phyloP scores from a whole-genome alignment of 2,888 invertebrate genomes.

The Oscheius sp. region DNA sequence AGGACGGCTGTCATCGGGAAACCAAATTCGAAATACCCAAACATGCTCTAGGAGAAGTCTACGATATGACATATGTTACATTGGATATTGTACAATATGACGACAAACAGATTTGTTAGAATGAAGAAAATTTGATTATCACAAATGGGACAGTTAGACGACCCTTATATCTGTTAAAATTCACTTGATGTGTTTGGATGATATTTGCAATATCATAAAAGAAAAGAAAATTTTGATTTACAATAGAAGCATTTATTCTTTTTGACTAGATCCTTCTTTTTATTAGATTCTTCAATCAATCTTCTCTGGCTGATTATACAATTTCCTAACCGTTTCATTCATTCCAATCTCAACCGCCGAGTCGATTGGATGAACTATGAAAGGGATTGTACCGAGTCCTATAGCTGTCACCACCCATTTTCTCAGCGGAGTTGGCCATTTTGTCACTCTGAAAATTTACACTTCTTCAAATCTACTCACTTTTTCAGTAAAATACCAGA shows the following conservation, averaged over 20 bases:
- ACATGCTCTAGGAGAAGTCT: conserved; percentile 38
- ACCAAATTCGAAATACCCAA: conserved; percentile 34
- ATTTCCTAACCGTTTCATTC: conserved; percentile 59
- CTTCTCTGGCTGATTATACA: conserved; percentile 34
- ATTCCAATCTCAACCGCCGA: conserved; percentile 75
- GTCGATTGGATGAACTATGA: conserved; percentile 92
- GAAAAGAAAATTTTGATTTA: no score
- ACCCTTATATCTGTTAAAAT: no score
- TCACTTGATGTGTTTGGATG: no score
- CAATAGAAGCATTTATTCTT: no score
- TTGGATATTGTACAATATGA: conserved; percentile 41
- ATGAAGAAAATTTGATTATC: background rate
- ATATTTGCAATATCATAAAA: no score
- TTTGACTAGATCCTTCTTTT: no score
- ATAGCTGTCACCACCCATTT: conserved; percentile 76
- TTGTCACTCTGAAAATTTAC: conserved; percentile 56
- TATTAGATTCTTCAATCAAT: background rate
- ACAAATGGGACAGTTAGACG: no score
- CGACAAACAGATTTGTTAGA: conserved; percentile 42
- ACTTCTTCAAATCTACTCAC: conserved; percentile 14
- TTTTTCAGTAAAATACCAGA: conserved; percentile 40
- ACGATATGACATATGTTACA: conserved; percentile 53
- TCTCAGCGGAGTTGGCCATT: conserved; percentile 75
- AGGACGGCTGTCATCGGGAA: conserved; percentile 32
- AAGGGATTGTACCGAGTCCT: conserved; percentile 85